Percentiles rank a stretch among this genome's conserved stretches.
Conservation (phyloP, 1,140 invertebrate species). For the Ostrea denselamellosa region DNA sequence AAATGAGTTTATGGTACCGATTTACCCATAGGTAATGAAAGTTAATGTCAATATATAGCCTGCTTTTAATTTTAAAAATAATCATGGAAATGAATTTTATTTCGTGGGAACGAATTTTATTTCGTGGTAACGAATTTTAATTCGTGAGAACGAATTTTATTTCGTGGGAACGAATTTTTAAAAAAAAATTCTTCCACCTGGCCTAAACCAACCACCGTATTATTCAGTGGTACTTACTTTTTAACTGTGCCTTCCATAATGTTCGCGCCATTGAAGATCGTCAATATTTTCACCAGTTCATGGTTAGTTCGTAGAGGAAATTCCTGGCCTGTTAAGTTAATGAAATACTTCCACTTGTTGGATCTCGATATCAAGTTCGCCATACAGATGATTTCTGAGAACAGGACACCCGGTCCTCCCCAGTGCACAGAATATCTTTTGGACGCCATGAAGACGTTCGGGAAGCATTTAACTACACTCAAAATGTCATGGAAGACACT, state of each 20-base stretch:
- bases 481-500: slow-evolving; percentile 50
- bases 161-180: too few species aligned
- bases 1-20: too few species aligned
- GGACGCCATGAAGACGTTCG: slow-evolving; percentile 69
- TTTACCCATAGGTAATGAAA: too few species aligned
- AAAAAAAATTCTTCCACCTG: too few species aligned
- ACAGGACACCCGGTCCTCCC: slow-evolving; percentile 65
- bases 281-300: slow-evolving; percentile 72
- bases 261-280: slow-evolving; percentile 69
- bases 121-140: too few species aligned
- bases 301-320: slow-evolving; percentile 73
- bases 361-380: slow-evolving; percentile 62
- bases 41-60: too few species aligned
- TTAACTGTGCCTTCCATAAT: slow-evolving; percentile 60
- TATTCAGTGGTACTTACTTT: slow-evolving; percentile 57
- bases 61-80: too few species aligned
- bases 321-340: slow-evolving; percentile 75
- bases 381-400: slow-evolving; percentile 72
- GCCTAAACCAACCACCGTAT: too few species aligned
- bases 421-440: slow-evolving; percentile 62
- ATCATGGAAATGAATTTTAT: too few species aligned
- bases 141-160: too few species aligned
- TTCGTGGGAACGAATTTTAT: too few species aligned
- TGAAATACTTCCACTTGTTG: slow-evolving; percentile 73
- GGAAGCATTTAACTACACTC: slow-evolving; percentile 64